phyloP scores from a whole-genome alignment of 1,140 invertebrate genomes.

The Cotesia glomerata region DNA sequence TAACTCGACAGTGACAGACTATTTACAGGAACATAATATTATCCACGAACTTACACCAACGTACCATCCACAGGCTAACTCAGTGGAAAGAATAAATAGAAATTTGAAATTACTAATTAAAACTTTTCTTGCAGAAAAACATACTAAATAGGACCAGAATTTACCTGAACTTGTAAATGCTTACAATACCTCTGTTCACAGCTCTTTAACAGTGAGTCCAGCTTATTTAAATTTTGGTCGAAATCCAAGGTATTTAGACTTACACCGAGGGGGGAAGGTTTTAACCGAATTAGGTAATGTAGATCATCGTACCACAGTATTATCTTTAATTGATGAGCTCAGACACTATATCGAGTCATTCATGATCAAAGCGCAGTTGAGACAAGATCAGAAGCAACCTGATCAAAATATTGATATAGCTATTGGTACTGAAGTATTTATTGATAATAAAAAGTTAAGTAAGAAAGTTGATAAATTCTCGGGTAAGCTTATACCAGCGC shows the following conservation, averaged over 20 bases:
- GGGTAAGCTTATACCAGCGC: neutral
- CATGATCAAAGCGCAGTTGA: neutral
- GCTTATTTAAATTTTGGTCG: neutral
- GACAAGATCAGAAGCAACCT: neutral
- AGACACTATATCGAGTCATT: neutral
- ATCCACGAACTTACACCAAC: constrained; percentile 15
- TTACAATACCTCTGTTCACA: neutral
- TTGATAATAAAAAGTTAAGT: neutral
- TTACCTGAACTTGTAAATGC: neutral
- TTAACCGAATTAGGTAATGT: neutral
- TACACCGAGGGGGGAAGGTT: neutral
- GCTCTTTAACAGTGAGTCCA: neutral
- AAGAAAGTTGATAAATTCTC: neutral
- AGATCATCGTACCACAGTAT: neutral
- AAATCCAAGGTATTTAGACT: neutral
- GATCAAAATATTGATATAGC: neutral
- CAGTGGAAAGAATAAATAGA: constrained; percentile 22
- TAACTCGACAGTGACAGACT: constrained; percentile 8
- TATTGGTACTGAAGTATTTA: neutral
- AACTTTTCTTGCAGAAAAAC: no score
- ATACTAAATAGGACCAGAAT: no score
- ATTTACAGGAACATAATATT: neutral
- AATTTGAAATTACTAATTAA: neutral
- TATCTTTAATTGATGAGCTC: neutral
- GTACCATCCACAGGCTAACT: constrained; percentile 20